phyloP scores from a whole-genome alignment of 35 echinoderm and acorn worm genomes.

The Ptychodera flava region DNA sequence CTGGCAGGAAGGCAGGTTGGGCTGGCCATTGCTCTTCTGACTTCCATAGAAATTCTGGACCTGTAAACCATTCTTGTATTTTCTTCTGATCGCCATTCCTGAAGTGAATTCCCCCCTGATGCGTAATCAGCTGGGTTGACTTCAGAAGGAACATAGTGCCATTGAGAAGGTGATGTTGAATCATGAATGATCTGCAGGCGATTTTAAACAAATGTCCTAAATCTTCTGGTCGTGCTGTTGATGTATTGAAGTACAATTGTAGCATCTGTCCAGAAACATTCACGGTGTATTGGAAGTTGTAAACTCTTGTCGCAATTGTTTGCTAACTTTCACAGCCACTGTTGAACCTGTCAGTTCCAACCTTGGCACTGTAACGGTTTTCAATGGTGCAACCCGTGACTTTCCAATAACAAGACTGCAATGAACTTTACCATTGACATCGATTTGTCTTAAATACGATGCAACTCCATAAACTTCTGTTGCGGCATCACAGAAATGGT shows the following conservation, averaged over 20 bases:
- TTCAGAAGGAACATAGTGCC: slow-evolving; percentile 25
- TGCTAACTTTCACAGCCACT: slow-evolving; percentile 27
- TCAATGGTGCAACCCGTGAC: slow-evolving; percentile 19
- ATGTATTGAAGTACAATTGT: slow-evolving; percentile 41
- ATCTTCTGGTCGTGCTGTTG: slow-evolving; percentile 28
- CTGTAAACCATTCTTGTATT: slow-evolving; percentile 28
- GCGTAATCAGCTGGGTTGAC: slow-evolving; percentile 22
- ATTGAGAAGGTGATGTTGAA: slow-evolving; percentile 15
- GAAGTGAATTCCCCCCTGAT: background rate
- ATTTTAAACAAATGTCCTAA: slow-evolving; percentile 41
- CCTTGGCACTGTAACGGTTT: slow-evolving; percentile 6
- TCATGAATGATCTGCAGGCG: slow-evolving; percentile 38
- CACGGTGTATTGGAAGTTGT: slow-evolving; percentile 39
- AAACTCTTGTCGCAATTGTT: slow-evolving; percentile 21
- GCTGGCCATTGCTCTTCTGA: slow-evolving; percentile 13
- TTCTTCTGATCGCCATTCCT: background rate
- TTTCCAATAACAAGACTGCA: slow-evolving; percentile 25
- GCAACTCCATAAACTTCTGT: slow-evolving; percentile 25
- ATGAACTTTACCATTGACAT: background rate
- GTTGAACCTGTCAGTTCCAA: slow-evolving; percentile 20
- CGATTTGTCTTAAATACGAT: slow-evolving; percentile 13
- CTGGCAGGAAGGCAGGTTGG: background rate
- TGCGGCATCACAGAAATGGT: slow-evolving; percentile 50
- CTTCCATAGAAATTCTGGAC: slow-evolving; percentile 46
- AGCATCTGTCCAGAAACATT: no score